These are phyloP conservation scores for Teleogryllus oceanicus DNA, from an alignment of 2,888 invertebrate genomes.

Conservation along the genomic window DNA sequence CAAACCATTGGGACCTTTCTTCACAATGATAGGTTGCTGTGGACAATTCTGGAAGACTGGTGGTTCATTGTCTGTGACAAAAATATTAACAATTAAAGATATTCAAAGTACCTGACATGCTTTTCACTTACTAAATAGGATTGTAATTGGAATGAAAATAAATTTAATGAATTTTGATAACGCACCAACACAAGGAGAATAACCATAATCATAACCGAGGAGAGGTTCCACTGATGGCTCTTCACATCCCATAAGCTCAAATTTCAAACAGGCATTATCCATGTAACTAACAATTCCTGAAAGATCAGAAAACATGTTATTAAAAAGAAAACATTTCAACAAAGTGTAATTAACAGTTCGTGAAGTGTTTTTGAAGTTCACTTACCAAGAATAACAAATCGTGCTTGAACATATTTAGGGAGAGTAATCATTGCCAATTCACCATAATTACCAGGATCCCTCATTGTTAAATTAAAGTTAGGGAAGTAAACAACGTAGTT, in stretches of 20 bases:
- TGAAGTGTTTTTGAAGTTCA: conserved; percentile 9
- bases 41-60: conserved; percentile 96
- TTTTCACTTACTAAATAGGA: not conserved
- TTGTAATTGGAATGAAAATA: conserved; percentile 23
- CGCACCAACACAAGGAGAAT: conserved; percentile 85
- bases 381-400: conserved; percentile 77
- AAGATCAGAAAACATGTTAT: not conserved
- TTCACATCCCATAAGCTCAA: conserved; percentile 94
- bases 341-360: too few relatives aligned
- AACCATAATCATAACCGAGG: conserved; percentile 89
- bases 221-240: conserved; percentile 77
- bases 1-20: conserved; percentile 81
- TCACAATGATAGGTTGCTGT: conserved; percentile 84
- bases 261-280: conserved; percentile 93
- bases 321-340: not conserved
- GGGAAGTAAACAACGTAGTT: conserved; percentile 97
- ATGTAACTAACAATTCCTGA: conserved; percentile 90
- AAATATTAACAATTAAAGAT: too few relatives aligned
- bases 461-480: conserved; percentile 89
- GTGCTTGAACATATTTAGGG: conserved; percentile 88
- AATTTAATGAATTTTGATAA: conserved; percentile 29
- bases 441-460: conserved; percentile 95
- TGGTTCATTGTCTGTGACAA: conserved; percentile 77
- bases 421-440: conserved; percentile 94
- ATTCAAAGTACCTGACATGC: too few relatives aligned